Percentiles rank a stretch among this genome's conserved stretches.
These are phyloP conservation scores for Antheraea mylitta DNA, from an alignment of 1,140 invertebrate species.

Conservation along the genomic window DNA sequence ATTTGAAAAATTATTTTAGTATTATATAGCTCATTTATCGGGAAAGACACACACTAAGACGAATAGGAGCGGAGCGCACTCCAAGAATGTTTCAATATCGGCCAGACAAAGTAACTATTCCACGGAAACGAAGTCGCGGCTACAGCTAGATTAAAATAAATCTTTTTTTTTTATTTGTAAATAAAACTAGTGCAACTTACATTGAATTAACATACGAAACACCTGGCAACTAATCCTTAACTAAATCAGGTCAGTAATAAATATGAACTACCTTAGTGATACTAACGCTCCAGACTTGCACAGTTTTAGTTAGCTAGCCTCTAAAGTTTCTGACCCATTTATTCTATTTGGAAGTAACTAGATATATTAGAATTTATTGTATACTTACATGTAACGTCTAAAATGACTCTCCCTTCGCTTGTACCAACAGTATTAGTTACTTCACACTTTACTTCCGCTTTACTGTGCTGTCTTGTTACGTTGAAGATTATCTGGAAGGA, in stretches of 20 bases:
- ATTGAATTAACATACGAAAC: not conserved
- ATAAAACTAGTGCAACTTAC: not conserved
- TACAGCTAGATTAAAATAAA: too few species aligned
- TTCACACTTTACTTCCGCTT: slow-evolving; percentile 94
- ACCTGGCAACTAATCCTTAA: not conserved
- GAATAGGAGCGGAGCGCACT: too few species aligned
- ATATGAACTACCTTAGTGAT: not conserved
- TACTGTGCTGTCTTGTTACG: slow-evolving; percentile 90
- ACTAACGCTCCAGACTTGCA: not conserved
- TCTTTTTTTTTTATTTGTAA: too few species aligned
- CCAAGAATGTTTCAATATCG: too few species aligned
- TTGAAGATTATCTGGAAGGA: slow-evolving; percentile 84
- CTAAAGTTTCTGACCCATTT: not conserved
- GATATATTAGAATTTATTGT: not conserved
- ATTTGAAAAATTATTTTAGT: too few species aligned
- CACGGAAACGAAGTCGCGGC: too few species aligned
- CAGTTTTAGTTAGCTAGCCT: not conserved
- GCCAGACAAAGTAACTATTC: too few species aligned
- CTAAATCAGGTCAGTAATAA: not conserved
- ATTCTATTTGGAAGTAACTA: slow-evolving; percentile 80
- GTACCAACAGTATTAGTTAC: slow-evolving; percentile 94
- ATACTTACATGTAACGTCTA: slow-evolving; percentile 93
- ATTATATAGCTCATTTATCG: too few species aligned
- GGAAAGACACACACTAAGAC: too few species aligned
- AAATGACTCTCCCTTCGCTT: slow-evolving; percentile 89